A percentile compares a stretch with the other conserved stretches of the same genome.
Evolutionary conservation across 2,797 vertebrate species (phyloP).

Genomic region (Alcedo atthis): DNA sequence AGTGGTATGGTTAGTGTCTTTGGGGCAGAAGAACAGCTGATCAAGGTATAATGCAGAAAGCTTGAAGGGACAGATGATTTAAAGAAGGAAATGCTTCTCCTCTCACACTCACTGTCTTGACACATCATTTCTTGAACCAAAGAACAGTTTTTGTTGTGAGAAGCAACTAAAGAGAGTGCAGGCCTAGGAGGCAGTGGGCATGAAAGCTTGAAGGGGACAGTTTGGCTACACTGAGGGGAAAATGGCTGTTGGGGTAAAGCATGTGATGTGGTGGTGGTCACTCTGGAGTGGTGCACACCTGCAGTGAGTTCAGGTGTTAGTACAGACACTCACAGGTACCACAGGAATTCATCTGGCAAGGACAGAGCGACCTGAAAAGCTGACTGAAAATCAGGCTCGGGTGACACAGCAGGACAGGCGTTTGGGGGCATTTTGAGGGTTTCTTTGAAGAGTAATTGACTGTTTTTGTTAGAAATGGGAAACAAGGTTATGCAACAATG

Average conservation of each 20-base stretch:
- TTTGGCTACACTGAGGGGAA: not conserved
- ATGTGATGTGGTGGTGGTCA: not conserved
- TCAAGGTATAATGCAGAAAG: not conserved
- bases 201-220: not conserved
- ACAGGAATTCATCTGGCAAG: not conserved
- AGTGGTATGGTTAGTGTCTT: not conserved
- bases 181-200: not conserved
- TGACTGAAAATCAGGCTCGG: not conserved
- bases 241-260: conserved; percentile 7
- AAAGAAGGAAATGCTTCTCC: conserved; percentile 3
- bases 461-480: not conserved
- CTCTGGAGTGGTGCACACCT: not conserved
- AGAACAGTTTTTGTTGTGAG: not conserved
- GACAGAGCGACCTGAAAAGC: not conserved
- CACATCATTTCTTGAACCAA: not conserved
- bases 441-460: not conserved
- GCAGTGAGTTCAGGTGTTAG: not conserved
- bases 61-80: not conserved
- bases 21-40: not conserved
- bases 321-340: not conserved
- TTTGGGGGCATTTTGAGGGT: not conserved
- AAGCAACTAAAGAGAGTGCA: not conserved
- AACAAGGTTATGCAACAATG: not conserved
- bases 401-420: not conserved
- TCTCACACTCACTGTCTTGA: not conserved